Base-by-base conservation (phyloP, 2,888 invertebrate genomes). In the Cabera pusaria region DNA sequence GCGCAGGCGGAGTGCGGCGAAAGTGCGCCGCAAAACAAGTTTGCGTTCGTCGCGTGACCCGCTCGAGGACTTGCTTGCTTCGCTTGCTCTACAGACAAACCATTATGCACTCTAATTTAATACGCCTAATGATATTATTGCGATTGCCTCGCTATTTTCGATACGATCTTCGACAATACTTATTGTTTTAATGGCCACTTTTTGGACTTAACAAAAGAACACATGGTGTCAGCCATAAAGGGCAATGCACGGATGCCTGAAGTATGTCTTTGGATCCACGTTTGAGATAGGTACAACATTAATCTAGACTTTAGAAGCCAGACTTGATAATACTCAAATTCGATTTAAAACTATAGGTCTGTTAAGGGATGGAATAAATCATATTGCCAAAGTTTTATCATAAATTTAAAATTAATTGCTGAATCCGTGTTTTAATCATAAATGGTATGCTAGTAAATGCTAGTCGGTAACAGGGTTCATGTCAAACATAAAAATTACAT, bases 41-140 rank as follows among this genome's bases (percentile, higher is more conserved):
- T 86, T 83, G 77, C 71, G 64, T 66, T 70, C 72, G 68, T 71
- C 77, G 80, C 85, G 86, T 86, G 86, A 86, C 86, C 85, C 65
- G 83, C 74, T 73, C 77, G 85, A 83, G 86, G 86, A 84, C 85
- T 81, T 55, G 74, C 67, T 64, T 50, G 52, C 52, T 51, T 44
- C 43, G 49, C 58, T 66, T 67, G 59, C 52, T 66, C 68, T 63
- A 64, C 19, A 42, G 32, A 50, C 28, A 57, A 62, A 57, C 69
- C 72, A 71, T 69, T 64, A 64, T 71, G 62, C 59, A 64, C 54
- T 57, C 56, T 52, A 56, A 53, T 55, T 46, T 49, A 52, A 53
- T 37, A 39, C 42, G 34, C 51, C 34, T 42, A 53, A 44, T 52
- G 49, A 39, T 52, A 56, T 53, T 56, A 57, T 50, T 58, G 41